Evolutionary conservation across 2,888 invertebrate genomes (phyloP).

Genomic region (Phoenoteleia sp.): DNA sequence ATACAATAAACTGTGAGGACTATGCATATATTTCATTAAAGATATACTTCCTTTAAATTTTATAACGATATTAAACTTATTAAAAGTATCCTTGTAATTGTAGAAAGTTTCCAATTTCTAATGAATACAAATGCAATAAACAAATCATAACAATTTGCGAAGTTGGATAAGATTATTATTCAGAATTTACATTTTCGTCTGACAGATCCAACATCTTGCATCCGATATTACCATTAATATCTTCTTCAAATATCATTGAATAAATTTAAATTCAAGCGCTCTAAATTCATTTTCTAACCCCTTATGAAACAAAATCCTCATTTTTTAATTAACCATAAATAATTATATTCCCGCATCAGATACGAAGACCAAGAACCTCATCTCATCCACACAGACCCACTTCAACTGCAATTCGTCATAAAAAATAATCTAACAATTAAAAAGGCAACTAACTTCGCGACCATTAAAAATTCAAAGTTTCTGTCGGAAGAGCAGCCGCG

Average conservation of each 20-base stretch:
- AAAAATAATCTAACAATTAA: slow-evolving; percentile 21
- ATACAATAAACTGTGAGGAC: too few species aligned
- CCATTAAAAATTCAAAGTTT: slow-evolving; percentile 21
- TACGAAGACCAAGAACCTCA: neutral
- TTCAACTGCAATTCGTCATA: neutral
- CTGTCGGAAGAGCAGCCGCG: neutral
- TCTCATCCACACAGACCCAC: neutral
- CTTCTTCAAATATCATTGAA: neutral
- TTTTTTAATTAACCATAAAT: neutral
- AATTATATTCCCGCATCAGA: neutral
- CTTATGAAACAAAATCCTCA: neutral
- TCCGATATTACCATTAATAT: too few species aligned
- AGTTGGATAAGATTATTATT: too few species aligned
- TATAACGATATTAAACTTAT: too few species aligned
- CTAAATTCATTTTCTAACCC: neutral
- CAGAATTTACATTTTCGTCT: too few species aligned
- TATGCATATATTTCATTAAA: too few species aligned
- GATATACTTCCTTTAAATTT: too few species aligned
- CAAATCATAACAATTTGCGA: too few species aligned
- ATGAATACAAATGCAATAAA: too few species aligned
- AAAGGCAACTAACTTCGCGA: neutral
- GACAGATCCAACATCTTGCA: too few species aligned
- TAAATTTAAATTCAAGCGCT: neutral
- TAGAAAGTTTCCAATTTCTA: too few species aligned
- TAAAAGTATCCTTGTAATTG: too few species aligned